Evolutionary conservation across 1,140 invertebrate genomes (phyloP).

Genomic region (Neuroterus valhalla): DNA sequence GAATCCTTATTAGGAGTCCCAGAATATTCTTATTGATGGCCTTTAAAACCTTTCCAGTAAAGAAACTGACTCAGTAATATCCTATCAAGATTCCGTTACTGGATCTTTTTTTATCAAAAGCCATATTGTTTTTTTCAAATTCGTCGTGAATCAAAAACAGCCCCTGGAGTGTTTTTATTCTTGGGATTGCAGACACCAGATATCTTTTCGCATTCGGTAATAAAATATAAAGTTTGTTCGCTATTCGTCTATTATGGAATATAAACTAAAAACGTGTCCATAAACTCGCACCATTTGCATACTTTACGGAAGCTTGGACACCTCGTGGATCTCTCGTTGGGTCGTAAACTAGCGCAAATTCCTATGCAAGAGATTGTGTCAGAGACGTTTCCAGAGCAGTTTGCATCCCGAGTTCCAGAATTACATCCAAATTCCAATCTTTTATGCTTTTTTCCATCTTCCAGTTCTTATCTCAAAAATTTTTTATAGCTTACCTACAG

Average conservation of each 20-base stretch:
- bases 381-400: background rate
- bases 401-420: background rate
- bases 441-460: background rate
- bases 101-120: too few species aligned
- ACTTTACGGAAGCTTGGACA: slow-evolving; percentile 21
- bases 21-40: too few species aligned
- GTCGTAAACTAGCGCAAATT: slow-evolving; percentile 15
- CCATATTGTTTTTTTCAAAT: too few species aligned
- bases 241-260: background rate
- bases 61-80: too few species aligned
- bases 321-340: slow-evolving; percentile 16
- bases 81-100: too few species aligned
- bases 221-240: slow-evolving; percentile 14
- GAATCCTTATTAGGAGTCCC: too few species aligned
- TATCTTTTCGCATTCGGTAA: background rate
- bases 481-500: background rate
- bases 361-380: slow-evolving; percentile 3
- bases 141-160: too few species aligned
- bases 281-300: slow-evolving; percentile 17
- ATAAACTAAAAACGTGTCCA: slow-evolving; percentile 20
- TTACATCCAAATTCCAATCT: background rate
- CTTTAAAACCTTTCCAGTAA: too few species aligned
- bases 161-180: background rate
- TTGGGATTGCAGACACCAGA: background rate
- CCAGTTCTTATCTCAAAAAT: background rate